phyloP scores from a whole-genome alignment of 2,113 vertebrate species.

The Rafetus swinhoei region DNA sequence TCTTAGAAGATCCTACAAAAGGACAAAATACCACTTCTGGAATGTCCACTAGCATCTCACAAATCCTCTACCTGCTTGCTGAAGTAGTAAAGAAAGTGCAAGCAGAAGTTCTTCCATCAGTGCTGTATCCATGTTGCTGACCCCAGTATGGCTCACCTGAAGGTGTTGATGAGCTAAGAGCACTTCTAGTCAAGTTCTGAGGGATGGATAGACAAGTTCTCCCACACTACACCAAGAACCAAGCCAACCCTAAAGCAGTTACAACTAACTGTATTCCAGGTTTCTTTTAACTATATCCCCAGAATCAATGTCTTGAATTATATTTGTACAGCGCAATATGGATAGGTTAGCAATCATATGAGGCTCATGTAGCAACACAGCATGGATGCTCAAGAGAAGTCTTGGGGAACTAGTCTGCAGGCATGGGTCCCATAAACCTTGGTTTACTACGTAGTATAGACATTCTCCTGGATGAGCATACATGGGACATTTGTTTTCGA shows the following conservation, averaged over 20 bases:
- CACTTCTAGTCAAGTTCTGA: neutral
- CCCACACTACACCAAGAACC: neutral
- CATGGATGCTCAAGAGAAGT: neutral
- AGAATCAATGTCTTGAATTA: neutral
- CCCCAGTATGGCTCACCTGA: neutral
- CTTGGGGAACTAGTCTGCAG: neutral
- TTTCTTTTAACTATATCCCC: neutral
- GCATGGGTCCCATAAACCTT: neutral
- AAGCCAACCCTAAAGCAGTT: neutral
- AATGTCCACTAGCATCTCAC: neutral
- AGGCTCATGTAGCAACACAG: neutral
- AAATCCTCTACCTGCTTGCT: neutral
- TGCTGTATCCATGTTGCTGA: neutral
- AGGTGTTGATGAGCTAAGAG: neutral
- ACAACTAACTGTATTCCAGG: neutral
- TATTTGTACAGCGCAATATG: neutral
- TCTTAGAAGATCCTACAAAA: neutral
- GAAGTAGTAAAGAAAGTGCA: neutral
- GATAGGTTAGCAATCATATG: neutral
- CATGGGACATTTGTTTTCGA: neutral
- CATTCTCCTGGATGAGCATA: neutral
- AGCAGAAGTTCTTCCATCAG: neutral
- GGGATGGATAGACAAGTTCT: neutral
- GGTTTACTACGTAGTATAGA: neutral
- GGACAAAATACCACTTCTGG: neutral